phyloP scores from a whole-genome alignment of 2,797 vertebrate genomes.

The Thamnophis elegans region DNA sequence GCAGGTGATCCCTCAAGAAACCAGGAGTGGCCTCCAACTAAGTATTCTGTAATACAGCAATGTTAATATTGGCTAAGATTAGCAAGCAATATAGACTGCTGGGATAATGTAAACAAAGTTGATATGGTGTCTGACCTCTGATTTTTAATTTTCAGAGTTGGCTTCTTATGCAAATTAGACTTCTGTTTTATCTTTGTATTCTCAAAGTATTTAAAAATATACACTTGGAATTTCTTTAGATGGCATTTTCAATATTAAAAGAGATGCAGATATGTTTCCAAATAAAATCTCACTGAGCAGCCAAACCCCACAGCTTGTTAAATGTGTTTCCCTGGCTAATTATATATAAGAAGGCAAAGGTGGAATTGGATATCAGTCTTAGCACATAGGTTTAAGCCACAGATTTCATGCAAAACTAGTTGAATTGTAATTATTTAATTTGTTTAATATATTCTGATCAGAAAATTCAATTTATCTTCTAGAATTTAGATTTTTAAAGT shows the following conservation, averaged over 20 bases:
- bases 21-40: not conserved
- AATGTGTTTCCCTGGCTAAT: not conserved
- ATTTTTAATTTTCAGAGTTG: not conserved
- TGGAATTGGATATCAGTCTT: not conserved
- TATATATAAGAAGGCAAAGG: not conserved
- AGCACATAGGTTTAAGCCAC: not conserved
- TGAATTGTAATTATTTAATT: not conserved
- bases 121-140: not conserved
- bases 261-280: not conserved
- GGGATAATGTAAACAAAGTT: not conserved
- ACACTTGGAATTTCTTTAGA: not conserved
- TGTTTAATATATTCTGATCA: not conserved
- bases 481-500: not conserved
- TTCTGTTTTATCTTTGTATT: not conserved
- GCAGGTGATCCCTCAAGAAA: not conserved
- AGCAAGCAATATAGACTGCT: not conserved
- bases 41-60: not conserved
- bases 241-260: not conserved
- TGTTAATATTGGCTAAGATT: not conserved
- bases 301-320: not conserved
- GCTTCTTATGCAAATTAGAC: not conserved
- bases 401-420: not conserved
- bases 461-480: not conserved
- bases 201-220: not conserved
- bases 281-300: not conserved